Base-by-base conservation (phyloP, 2,113 vertebrate species). In the Melanostigma gelatinosum region DNA sequence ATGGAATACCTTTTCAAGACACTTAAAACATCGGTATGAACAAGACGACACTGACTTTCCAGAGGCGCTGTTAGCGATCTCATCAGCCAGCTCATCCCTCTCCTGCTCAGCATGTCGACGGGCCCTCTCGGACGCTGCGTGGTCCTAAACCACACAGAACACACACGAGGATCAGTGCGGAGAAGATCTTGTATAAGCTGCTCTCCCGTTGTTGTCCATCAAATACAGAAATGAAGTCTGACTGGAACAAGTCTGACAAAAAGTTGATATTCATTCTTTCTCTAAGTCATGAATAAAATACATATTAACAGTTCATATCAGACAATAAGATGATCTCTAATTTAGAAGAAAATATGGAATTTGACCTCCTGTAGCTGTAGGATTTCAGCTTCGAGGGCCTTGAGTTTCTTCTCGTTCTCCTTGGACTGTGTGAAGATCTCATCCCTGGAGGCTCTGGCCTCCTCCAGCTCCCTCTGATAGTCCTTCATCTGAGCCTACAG, bases 351-450 rank as follows among this genome's bases (percentile, higher is more conserved):
- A 65, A 29, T 48, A 10, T 55, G 15, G 6, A 38, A 55, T n/a
- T 22, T 24, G 3, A 98, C 98, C 97, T 99, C 98, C 72, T 99
- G 98, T 16, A 99, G 92, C 75, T 99, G 98, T 9, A 99, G 94
- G 79, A 99, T 97, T 92, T 99, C 98, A 69, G 98, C 98, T 89
- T 99, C 98, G 0, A 99, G 94, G 69, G 96, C 93, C 90, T 99
- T 99, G 42, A 99, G 91, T 55, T 98, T 99, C 95, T 99, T 99
- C 89, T 99, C 98, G 6, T 97, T 99, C 85, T 99, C 98, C 87
- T 99, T 99, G 66, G 98, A 99, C 83, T 97, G 97, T 15, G 96
- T 93, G 79, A 99, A 99, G 93, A 99, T 99, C 92, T 99, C 98
- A 16, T 99, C 98, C 66, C 98, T 94, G 79, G 98, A 98, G 1